These are phyloP conservation scores for Drosophila ficusphila DNA, from an alignment of 1,140 invertebrate species.

Conservation along the genomic window DNA sequence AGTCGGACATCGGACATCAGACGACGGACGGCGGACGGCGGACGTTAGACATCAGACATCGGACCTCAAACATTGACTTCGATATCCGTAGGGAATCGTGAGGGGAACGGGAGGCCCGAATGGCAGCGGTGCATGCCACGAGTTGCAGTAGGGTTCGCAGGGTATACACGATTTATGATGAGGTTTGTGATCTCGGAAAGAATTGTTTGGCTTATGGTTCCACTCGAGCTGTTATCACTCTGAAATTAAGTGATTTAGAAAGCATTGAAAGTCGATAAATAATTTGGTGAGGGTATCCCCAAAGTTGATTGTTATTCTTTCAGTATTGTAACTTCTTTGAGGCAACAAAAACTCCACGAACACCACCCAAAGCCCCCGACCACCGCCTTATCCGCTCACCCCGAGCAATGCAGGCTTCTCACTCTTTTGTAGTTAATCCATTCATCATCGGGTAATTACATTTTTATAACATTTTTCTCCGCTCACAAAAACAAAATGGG, in stretches of 20 bases:
- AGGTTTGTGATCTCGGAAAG: not conserved
- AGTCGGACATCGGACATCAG: conserved; percentile 27
- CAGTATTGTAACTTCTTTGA: conserved; percentile 31
- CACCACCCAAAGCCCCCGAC: not conserved
- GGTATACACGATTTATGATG: not conserved
- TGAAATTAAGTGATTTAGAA: no score
- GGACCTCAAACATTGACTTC: conserved; percentile 46
- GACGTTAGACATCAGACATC: conserved; percentile 12
- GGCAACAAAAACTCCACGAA: conserved; percentile 48
- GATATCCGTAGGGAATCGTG: conserved; percentile 70
- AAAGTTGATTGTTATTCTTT: not conserved
- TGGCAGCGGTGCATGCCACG: conserved; percentile 27
- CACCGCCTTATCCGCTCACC: conserved; percentile 55
- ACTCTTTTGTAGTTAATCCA: conserved; percentile 81
- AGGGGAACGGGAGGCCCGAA: conserved; percentile 9
- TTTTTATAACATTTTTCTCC: conserved; percentile 82
- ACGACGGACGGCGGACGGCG: conserved; percentile 9
- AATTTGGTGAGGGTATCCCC: conserved; percentile 1
- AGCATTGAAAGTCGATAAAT: no score
- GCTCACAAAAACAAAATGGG: conserved; percentile 76
- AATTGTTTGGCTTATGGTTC: no score
- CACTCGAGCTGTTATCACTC: no score
- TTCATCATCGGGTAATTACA: conserved; percentile 83
- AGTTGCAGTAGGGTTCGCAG: conserved; percentile 5
- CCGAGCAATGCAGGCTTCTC: conserved; percentile 66